phyloP scores from a whole-genome alignment of 1,140 invertebrate genomes.

The Aricia agestis region DNA sequence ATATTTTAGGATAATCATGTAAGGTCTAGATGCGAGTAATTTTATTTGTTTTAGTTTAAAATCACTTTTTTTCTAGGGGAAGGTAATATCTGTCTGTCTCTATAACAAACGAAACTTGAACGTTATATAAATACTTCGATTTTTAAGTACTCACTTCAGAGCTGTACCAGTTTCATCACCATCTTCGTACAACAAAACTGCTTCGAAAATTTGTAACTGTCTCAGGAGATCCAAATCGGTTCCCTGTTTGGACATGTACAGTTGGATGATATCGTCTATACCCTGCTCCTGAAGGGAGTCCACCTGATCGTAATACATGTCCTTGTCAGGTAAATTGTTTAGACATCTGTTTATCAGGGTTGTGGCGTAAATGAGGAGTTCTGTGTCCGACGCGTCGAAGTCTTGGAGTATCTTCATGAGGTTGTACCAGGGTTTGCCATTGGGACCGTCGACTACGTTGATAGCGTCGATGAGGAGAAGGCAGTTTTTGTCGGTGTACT shows the following conservation, averaged over 20 bases:
- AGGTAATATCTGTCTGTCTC: too few species aligned
- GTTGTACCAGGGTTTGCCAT: constrained; percentile 86
- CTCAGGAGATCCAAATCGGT: constrained; percentile 94
- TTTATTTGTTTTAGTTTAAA: too few species aligned
- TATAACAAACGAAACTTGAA: too few species aligned
- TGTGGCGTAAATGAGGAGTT: constrained; percentile 96
- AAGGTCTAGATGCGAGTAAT: too few species aligned
- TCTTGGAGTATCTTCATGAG: constrained; percentile 95
- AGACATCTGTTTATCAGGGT: constrained; percentile 98
- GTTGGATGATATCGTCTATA: constrained; percentile 93
- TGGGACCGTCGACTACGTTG: constrained; percentile 85
- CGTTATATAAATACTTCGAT: too few species aligned
- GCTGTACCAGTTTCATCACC: constrained; percentile 84
- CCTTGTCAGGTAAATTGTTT: constrained; percentile 96
- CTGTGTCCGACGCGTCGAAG: constrained; percentile 95
- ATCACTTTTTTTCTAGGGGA: too few species aligned
- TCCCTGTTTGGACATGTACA: constrained; percentile 95
- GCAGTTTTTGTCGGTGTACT: constrained; percentile 98
- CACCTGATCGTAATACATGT: constrained; percentile 98
- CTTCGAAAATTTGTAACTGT: constrained; percentile 97
- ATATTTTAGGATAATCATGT: too few species aligned
- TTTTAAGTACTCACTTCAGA: constrained; percentile 68
- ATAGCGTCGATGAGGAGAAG: constrained; percentile 92
- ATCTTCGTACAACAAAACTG: constrained; percentile 93
- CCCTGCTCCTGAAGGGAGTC: constrained; percentile 97